Conservation (phyloP, 2,113 vertebrate species). For the Rhinoptilus africanus region DNA sequence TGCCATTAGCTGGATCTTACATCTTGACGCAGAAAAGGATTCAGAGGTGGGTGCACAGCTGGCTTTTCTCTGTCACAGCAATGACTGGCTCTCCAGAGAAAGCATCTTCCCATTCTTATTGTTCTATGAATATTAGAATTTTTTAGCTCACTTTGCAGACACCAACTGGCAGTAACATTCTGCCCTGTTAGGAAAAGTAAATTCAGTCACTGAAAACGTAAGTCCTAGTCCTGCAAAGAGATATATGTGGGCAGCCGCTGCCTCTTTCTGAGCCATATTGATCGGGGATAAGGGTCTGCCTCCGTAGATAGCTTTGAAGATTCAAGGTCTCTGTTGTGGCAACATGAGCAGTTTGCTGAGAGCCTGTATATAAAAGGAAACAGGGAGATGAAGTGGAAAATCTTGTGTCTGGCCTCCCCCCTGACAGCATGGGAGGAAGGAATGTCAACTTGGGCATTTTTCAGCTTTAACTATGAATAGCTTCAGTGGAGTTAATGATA, state of each 20-base stretch:
- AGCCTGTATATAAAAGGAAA: conserved; percentile 32
- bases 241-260: neutral
- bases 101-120: neutral
- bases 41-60: neutral
- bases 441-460: conserved; percentile 59
- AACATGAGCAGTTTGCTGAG: conserved; percentile 30
- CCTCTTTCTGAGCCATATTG: conserved; percentile 34
- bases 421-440: conserved; percentile 48
- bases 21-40: neutral
- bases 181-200: conserved; percentile 15
- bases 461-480: conserved; percentile 39
- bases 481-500: conserved; percentile 52
- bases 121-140: conserved; percentile 3
- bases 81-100: neutral
- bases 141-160: neutral
- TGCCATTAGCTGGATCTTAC: neutral
- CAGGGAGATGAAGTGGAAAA: conserved; percentile 58
- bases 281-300: conserved; percentile 40
- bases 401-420: conserved; percentile 16
- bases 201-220: neutral
- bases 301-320: conserved; percentile 49
- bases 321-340: conserved; percentile 51
- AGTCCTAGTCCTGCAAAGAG: neutral
- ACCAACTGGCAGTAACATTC: neutral
- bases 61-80: neutral